Conservation (phyloP, 2,113 vertebrate species). For the Epinephelus cyanopodus region DNA sequence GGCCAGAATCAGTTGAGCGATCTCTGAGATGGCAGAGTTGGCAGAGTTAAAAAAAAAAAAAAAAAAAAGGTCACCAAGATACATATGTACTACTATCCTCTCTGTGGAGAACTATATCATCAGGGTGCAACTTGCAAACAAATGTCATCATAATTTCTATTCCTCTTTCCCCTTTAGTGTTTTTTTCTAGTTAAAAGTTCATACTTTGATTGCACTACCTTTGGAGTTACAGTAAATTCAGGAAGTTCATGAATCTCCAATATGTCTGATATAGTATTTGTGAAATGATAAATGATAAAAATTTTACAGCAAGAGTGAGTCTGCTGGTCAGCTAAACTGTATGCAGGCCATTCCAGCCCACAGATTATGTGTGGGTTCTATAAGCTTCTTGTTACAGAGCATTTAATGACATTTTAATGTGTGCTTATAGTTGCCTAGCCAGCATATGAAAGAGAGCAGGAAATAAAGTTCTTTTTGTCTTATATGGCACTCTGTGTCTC, state of each 20-base stretch:
- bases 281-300: background rate
- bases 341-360: slow-evolving; percentile 25
- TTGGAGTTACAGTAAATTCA: background rate
- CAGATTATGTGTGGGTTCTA: slow-evolving; percentile 20
- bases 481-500: background rate
- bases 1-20: background rate
- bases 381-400: slow-evolving; percentile 16
- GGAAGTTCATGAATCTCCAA: background rate
- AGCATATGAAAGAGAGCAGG: background rate
- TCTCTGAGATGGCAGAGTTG: too few species aligned
- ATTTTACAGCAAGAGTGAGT: background rate
- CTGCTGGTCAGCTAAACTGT: background rate
- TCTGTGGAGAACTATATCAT: background rate
- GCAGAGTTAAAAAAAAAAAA: too few species aligned
- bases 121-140: background rate
- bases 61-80: background rate
- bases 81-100: background rate
- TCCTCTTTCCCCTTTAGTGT: background rate
- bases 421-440: background rate
- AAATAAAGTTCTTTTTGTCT: slow-evolving; percentile 5
- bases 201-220: background rate
- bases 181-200: background rate
- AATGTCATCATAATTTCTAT: background rate
- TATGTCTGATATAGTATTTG: background rate
- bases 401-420: slow-evolving; percentile 12